Conservation (phyloP, 2,113 vertebrate genomes). For the Epinephelus lanceolatus region DNA sequence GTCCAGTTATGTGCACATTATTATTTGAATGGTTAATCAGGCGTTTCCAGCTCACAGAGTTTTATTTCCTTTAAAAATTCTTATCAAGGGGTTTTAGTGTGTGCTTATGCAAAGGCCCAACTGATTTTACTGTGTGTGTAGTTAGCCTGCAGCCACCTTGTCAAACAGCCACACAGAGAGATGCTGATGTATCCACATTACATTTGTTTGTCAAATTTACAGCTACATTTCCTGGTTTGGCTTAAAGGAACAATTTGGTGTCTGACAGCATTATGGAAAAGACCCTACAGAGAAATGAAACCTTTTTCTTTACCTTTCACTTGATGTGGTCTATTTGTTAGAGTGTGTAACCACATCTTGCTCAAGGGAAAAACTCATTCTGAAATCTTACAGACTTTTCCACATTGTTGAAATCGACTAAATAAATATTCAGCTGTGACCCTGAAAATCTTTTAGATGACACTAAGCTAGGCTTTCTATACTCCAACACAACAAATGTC, state of each 20-base stretch:
- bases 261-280: too few species aligned
- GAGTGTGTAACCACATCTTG: too few species aligned
- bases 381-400: too few species aligned
- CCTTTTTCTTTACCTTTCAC: too few species aligned
- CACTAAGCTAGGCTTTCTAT: too few species aligned
- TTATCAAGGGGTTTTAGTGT: not conserved
- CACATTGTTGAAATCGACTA: too few species aligned
- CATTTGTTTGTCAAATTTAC: not conserved
- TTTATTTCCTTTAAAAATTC: not conserved
- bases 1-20: not conserved
- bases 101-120: not conserved
- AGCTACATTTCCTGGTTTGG: not conserved
- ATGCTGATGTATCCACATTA: not conserved
- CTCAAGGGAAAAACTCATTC: too few species aligned
- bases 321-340: too few species aligned
- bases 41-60: not conserved
- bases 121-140: not conserved
- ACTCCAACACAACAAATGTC: too few species aligned
- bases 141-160: not conserved
- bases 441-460: too few species aligned
- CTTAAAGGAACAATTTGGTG: not conserved
- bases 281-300: too few species aligned
- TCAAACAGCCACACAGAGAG: not conserved
- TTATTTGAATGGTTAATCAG: not conserved
- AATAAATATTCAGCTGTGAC: too few species aligned